Base-by-base conservation (phyloP, 1,140 invertebrate genomes). In the Pinna nobilis region DNA sequence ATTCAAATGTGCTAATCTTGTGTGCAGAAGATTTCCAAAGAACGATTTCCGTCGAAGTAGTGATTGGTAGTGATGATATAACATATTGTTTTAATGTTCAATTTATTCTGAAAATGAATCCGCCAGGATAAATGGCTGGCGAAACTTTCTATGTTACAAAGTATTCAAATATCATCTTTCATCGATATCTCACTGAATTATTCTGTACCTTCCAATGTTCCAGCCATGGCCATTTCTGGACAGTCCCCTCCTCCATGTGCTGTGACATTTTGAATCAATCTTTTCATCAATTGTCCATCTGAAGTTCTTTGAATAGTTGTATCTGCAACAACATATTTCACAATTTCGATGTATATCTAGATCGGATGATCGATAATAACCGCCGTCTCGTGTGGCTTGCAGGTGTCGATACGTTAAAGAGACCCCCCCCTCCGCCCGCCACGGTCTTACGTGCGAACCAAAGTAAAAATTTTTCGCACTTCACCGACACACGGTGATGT, bases 221-320 rank as follows among this genome's bases (percentile, higher is more conserved):
- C 68, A 37, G 28, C 33, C 23, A 70, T 63, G 28, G 68, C 59
- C 41, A 49, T 47, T 39, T 70, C 68, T n/a, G 68, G 68, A 44
- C 68, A 70, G 30, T 70, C 68, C 28, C 35, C 68, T n/a, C 68
- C 68, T 25, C 68, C 68, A 18, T 37, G 5, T 1, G 33, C 59
- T 0, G 20, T 39, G 6, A 70, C 13, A 7, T 39, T n/a, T 3
- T 39, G 18, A 23, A 70, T 6, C 20, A 18, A 35, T 15, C 13
- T 1, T 9, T 55, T 44, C 68, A 70, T 63, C n/a, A 51, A 30
- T 35, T 61, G 9, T 9, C 59, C 68, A 63, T 70, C 35, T 37
- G 30, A 28, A 4, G 68, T 70, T 15, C 7, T 61, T 11, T 0
- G 4, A 32, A 50, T 23, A 49, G 41, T 50, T 18, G 61, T 65